These are phyloP conservation scores for Alviniconcha marisindica DNA, from an alignment of 1,140 invertebrate genomes.

Conservation along the genomic window DNA sequence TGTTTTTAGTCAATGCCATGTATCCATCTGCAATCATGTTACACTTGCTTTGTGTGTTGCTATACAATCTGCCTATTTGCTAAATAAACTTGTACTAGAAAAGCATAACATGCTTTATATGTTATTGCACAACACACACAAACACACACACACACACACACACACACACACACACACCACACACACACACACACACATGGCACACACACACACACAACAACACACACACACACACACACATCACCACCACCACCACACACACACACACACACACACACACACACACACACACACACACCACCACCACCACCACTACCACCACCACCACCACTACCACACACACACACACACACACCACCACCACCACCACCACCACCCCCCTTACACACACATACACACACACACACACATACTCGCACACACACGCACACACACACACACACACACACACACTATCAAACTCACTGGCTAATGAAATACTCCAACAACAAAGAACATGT, in stretches of 20 bases:
- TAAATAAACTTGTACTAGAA: no score
- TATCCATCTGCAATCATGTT: no score
- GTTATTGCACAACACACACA: no score
- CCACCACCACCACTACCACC: background rate
- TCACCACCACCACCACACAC: no score
- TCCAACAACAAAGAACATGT: background rate
- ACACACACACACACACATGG: constrained; percentile 35
- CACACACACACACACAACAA: background rate
- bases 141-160: no score
- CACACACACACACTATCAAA: background rate
- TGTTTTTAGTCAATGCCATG: no score
- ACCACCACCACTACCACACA: background rate
- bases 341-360: constrained; percentile 3
- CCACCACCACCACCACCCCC: background rate
- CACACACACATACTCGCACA: background rate
- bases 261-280: constrained; percentile 36
- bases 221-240: background rate
- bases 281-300: background rate
- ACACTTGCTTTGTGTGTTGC: no score
- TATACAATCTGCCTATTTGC: no score
- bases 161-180: background rate
- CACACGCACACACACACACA: background rate
- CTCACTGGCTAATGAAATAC: background rate
- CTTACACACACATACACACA: constrained; percentile 4
- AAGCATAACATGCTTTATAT: no score